Base-by-base conservation (phyloP, 2,113 vertebrate genomes). In the Oreotragus oreotragus region DNA sequence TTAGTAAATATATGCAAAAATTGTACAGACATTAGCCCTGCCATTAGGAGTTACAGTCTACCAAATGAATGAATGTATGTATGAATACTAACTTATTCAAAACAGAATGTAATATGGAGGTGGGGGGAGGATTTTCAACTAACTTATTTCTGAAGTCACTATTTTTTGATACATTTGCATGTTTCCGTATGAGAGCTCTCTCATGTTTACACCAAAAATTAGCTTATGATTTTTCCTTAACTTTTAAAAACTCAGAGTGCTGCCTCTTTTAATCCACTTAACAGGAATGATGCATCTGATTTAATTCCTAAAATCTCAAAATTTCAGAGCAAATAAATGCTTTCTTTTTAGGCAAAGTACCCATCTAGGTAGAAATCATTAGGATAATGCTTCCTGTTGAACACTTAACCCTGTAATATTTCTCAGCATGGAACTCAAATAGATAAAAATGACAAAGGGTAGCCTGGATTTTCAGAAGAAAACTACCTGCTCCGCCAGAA, bases 381-480 rank as follows among this genome's bases (percentile, higher is more conserved):
- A 21, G 77, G 12, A 47, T 92, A 57, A 64, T 90, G 33, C 87
- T 97, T 88, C 83, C 49, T 90, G 23, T 85, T 81, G 19, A 95
- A 90, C 19, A 90, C 10, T 90, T 77, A 62, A 62, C 36, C 86
- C 62, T 97, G 6, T 89, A 60, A 90, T 90, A 70, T 92, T 90
- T 79, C 43, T 96, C 95, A 93, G 47, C 84, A 49, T 51, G 79
- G 25, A 58, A 86, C 23, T 73, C 79, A 11, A 89, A 70, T 87
- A 97, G 83, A 93, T 85, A 58, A 88, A 97, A 95, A 84, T 84
- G 15, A 84, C 87, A 96, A 85, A 94, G 10, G 9, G 33, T 60
- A 81, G 90, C 33, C 2, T 81, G 36, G 0, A 57, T 90, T 96
- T 85, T 53, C 28, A 91, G 88, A 45, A 83, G 57, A 77, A 93